Percentiles rank a stretch among this genome's conserved stretches.
phyloP scores from a whole-genome alignment of 2,888 invertebrate species.

The Scotopteryx bipunctaria region DNA sequence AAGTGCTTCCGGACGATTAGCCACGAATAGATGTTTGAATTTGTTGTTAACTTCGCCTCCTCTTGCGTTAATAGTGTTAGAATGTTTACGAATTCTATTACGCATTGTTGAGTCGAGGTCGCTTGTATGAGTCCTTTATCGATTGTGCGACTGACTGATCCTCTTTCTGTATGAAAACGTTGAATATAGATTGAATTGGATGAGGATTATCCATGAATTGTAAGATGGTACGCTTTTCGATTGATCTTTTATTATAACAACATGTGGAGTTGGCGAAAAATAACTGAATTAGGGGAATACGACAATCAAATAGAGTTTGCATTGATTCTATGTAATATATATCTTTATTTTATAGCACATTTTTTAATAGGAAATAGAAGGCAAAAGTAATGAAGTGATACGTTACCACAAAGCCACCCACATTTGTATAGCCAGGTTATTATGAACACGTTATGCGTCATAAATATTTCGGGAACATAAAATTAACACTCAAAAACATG shows the following conservation, averaged over 20 bases:
- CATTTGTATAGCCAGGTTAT: conserved; percentile 79
- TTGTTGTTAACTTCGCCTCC: conserved; percentile 81
- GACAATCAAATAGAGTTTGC: no score
- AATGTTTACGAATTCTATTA: conserved; percentile 82
- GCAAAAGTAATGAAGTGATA: conserved; percentile 74
- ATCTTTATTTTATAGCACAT: no score
- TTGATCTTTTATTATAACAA: conserved; percentile 3
- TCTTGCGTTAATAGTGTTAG: conserved; percentile 81
- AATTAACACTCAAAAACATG: conserved; percentile 82
- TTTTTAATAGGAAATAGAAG: conserved; percentile 40
- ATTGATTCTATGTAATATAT: no score
- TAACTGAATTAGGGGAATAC: no score
- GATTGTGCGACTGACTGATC: conserved; percentile 70
- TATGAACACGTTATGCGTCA: conserved; percentile 80
- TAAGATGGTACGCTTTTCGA: conserved; percentile 2
- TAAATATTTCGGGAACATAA: conserved; percentile 83
- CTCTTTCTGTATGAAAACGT: conserved; percentile 51
- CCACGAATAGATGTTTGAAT: conserved; percentile 76
- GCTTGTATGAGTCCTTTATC: conserved; percentile 64
- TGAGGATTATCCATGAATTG: conserved; percentile 9
- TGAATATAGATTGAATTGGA: conserved; percentile 20
- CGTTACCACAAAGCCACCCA: conserved; percentile 77
- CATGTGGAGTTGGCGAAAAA: no score
- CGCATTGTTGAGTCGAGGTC: conserved; percentile 70
- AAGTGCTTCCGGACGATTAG: conserved; percentile 79